Evolutionary conservation across 1,140 invertebrate species (phyloP).

Genomic region (Lepidotrigona ventralis): DNA sequence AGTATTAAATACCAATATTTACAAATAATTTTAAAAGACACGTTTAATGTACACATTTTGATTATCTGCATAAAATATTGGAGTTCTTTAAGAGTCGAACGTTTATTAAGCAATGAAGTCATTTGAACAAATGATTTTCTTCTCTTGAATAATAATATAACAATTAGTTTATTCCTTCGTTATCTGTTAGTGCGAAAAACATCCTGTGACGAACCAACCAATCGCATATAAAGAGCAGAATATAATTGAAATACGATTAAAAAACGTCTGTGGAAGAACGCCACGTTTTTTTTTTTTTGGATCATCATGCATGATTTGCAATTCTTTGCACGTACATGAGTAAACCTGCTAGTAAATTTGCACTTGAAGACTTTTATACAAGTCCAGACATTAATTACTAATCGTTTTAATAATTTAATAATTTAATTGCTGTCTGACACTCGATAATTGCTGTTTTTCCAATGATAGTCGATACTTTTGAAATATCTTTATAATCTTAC

Average conservation of each 20-base stretch:
- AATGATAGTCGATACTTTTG: not conserved
- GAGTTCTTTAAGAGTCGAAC: not conserved
- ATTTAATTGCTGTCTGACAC: not conserved
- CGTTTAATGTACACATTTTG: not conserved
- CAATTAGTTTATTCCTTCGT: slow-evolving; percentile 10
- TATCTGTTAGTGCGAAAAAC: not conserved
- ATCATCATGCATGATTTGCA: not conserved
- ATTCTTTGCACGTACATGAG: slow-evolving; percentile 1
- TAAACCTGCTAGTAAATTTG: not conserved
- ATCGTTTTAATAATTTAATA: not conserved
- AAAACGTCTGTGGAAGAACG: slow-evolving; percentile 39
- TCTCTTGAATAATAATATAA: not conserved
- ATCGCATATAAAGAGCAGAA: slow-evolving; percentile 45
- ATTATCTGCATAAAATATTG: not conserved
- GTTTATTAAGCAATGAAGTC: not conserved
- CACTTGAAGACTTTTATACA: not conserved
- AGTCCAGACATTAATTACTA: not conserved
- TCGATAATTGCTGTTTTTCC: not conserved
- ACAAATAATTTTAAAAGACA: not conserved
- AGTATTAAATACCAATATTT: not conserved
- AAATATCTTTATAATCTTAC: not conserved
- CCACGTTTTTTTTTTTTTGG: not conserved
- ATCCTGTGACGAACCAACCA: not conserved
- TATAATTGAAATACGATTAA: slow-evolving; percentile 56
- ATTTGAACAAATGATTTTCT: not conserved